Conservation (phyloP, 1,140 invertebrate species). For the Drusus annulatus region DNA sequence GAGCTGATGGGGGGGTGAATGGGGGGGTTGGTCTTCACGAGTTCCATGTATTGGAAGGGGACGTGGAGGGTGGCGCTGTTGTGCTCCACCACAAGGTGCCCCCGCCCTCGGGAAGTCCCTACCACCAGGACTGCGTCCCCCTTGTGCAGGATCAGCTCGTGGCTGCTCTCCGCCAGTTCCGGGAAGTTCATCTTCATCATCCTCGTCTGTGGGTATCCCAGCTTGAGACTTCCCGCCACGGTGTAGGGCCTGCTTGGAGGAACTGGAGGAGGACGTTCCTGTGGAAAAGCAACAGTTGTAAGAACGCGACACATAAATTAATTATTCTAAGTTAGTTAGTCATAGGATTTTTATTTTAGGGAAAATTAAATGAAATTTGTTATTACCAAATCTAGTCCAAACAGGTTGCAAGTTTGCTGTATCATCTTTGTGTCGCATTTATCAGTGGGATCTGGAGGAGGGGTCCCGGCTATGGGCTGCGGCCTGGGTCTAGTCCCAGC, state of each 20-base stretch:
- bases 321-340: neutral
- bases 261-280: conserved; percentile 92
- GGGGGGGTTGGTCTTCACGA: conserved; percentile 62
- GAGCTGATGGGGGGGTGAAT: conserved; percentile 42
- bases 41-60: conserved; percentile 89
- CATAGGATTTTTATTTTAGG: no score
- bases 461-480: conserved; percentile 89
- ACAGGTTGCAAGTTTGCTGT: conserved; percentile 90
- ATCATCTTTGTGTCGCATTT: conserved; percentile 90
- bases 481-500: conserved; percentile 80
- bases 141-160: conserved; percentile 77
- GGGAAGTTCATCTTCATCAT: conserved; percentile 92
- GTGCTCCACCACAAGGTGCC: conserved; percentile 88
- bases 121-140: conserved; percentile 88
- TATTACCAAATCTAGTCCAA: conserved; percentile 89
- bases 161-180: conserved; percentile 71
- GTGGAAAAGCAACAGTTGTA: conserved; percentile 44
- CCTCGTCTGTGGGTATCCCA: conserved; percentile 92
- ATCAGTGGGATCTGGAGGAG: conserved; percentile 77
- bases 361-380: conserved; percentile 17
- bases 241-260: conserved; percentile 92
- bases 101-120: conserved; percentile 84
- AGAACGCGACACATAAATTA: no score
- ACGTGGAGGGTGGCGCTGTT: conserved; percentile 86
- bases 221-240: conserved; percentile 91